A percentile compares a stretch with the other conserved stretches of the same genome.
phyloP scores from a whole-genome alignment of 1,140 invertebrate species.

The Ericerus pela region DNA sequence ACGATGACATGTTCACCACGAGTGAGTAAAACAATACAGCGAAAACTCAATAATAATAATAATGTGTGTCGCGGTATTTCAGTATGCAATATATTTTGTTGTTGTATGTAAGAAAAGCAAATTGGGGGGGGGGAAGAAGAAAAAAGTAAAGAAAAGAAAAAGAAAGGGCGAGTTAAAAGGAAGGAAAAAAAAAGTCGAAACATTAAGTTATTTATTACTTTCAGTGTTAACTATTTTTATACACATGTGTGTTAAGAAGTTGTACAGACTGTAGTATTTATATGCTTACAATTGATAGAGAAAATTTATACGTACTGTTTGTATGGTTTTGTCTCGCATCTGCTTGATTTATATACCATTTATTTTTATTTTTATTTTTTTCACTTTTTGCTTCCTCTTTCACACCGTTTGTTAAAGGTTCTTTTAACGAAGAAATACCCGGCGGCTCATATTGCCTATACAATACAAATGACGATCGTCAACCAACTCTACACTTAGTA shows the following conservation, averaged over 20 bases:
- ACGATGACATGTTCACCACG: too few species aligned
- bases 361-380: slow-evolving; percentile 12
- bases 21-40: slow-evolving; percentile 4
- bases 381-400: slow-evolving; percentile 5
- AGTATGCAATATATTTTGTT: slow-evolving; percentile 7
- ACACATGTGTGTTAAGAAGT: slow-evolving; percentile 12
- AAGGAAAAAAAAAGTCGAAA: slow-evolving; percentile 9
- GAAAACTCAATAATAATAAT: slow-evolving; percentile 7
- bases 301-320: slow-evolving; percentile 8
- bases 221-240: slow-evolving; percentile 4
- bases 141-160: too few species aligned
- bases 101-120: too few species aligned
- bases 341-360: slow-evolving; percentile 12
- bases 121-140: too few species aligned
- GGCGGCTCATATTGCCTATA: too few species aligned
- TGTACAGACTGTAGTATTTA: slow-evolving; percentile 10
- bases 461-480: background rate
- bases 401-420: background rate
- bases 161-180: background rate
- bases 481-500: too few species aligned
- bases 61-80: slow-evolving; percentile 10
- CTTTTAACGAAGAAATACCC: slow-evolving; percentile 10
- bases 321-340: slow-evolving; percentile 11
- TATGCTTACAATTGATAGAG: slow-evolving; percentile 12
- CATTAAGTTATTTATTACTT: slow-evolving; percentile 9